These are phyloP conservation scores for Aphelocoma californica DNA, from an alignment of 2,797 vertebrate genomes.

Conservation along the genomic window DNA sequence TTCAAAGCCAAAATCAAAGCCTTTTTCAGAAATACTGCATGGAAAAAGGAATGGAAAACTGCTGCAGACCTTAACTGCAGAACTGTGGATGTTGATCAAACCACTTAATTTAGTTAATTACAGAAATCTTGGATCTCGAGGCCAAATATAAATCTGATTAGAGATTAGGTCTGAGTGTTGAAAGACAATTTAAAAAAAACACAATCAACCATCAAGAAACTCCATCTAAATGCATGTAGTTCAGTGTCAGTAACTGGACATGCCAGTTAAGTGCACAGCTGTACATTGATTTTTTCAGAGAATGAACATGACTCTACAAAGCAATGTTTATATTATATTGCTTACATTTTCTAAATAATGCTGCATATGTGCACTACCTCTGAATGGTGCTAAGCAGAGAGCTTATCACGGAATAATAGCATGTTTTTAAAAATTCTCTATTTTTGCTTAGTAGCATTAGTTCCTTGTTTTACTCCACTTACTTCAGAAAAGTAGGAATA, in stretches of 20 bases:
- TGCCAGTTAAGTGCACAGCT: not conserved
- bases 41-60: not conserved
- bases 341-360: not conserved
- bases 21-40: not conserved
- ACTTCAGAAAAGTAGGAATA: not conserved
- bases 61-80: not conserved
- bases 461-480: not conserved
- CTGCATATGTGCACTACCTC: not conserved
- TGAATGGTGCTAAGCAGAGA: not conserved
- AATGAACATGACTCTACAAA: not conserved
- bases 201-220: not conserved
- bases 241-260: not conserved
- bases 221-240: rapidly evolving
- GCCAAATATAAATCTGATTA: not conserved
- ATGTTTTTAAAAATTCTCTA: not conserved
- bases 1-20: not conserved
- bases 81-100: not conserved
- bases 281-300: not conserved
- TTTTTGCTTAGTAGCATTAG: not conserved
- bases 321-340: not conserved
- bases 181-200: not conserved
- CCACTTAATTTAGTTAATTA: not conserved
- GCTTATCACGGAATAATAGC: not conserved
- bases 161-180: not conserved
- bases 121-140: not conserved